Conservation (phyloP, 1,140 invertebrate genomes). For the Gryon sp. region DNA sequence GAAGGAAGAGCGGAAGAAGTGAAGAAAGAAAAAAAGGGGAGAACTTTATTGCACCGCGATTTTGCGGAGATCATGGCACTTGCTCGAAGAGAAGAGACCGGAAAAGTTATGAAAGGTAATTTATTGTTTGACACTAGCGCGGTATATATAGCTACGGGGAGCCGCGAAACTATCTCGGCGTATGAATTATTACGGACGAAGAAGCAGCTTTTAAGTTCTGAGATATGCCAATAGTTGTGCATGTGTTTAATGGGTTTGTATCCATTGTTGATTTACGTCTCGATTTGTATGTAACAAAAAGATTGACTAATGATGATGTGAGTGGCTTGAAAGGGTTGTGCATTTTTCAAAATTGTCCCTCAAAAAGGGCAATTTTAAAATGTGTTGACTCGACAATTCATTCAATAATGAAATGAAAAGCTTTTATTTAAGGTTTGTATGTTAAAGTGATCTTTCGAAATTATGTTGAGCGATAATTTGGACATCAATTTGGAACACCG, state of each 20-base stretch:
- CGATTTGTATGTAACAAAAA: constrained; percentile 24
- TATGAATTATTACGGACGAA: constrained; percentile 56
- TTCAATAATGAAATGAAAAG: no score
- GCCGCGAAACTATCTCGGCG: constrained; percentile 57
- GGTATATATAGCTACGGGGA: constrained; percentile 55
- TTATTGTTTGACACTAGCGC: constrained; percentile 63
- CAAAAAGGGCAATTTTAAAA: no score
- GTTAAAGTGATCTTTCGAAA: no score
- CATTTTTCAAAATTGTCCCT: no score
- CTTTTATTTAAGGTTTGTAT: no score
- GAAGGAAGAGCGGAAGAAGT: neutral
- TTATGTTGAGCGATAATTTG: no score
- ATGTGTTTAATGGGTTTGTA: constrained; percentile 33
- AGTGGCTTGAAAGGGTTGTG: neutral
- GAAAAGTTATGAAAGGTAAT: constrained; percentile 66
- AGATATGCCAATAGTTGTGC: constrained; percentile 55
- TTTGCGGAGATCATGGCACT: constrained; percentile 54
- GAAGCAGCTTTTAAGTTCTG: constrained; percentile 53
- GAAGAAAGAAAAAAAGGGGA: constrained; percentile 5
- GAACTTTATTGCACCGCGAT: constrained; percentile 58
- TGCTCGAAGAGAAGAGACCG: constrained; percentile 58
- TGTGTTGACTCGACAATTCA: no score
- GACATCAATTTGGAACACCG: no score
- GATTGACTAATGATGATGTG: constrained; percentile 10
- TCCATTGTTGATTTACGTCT: constrained; percentile 29